Evolutionary conservation across 1,140 invertebrate species (phyloP).

Genomic region (Drosophila burlai): DNA sequence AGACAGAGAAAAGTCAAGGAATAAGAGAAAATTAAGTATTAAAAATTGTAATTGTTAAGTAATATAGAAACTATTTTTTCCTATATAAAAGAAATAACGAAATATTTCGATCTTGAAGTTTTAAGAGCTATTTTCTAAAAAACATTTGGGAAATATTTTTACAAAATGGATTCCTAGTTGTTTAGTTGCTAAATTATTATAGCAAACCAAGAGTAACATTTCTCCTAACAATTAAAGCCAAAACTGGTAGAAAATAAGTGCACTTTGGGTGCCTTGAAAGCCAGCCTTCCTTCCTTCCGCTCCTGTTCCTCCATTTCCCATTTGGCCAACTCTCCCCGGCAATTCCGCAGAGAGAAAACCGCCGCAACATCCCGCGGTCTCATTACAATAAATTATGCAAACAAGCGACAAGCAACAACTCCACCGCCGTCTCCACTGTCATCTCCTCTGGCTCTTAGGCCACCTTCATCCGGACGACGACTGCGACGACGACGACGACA

Average conservation of each 20-base stretch:
- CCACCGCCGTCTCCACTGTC: conserved; percentile 21
- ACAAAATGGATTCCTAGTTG: background rate
- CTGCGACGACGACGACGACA: conserved; percentile 48
- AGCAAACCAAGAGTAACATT: background rate
- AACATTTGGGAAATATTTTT: background rate
- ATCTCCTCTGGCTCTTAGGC: background rate
- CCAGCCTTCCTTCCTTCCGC: conserved; percentile 9
- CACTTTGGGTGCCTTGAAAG: conserved; percentile 19
- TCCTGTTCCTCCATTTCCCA: conserved; percentile 8
- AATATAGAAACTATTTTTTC: too few species aligned
- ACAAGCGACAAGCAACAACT: conserved; percentile 40
- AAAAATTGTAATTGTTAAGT: background rate
- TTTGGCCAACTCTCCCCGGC: background rate
- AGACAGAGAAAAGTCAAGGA: background rate
- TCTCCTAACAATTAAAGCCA: conserved; percentile 11
- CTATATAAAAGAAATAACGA: too few species aligned
- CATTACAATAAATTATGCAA: conserved; percentile 82
- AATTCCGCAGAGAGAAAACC: conserved; percentile 11
- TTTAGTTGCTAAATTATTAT: background rate
- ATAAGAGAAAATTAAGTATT: background rate
- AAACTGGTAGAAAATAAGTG: conserved; percentile 23
- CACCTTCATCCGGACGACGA: conserved; percentile 15
- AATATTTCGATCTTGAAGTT: too few species aligned
- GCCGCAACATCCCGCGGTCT: conserved; percentile 56
- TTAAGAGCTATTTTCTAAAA: background rate